These are phyloP conservation scores for Phytoseiulus persimilis DNA, from an alignment of 2,888 invertebrate genomes.

Conservation along the genomic window DNA sequence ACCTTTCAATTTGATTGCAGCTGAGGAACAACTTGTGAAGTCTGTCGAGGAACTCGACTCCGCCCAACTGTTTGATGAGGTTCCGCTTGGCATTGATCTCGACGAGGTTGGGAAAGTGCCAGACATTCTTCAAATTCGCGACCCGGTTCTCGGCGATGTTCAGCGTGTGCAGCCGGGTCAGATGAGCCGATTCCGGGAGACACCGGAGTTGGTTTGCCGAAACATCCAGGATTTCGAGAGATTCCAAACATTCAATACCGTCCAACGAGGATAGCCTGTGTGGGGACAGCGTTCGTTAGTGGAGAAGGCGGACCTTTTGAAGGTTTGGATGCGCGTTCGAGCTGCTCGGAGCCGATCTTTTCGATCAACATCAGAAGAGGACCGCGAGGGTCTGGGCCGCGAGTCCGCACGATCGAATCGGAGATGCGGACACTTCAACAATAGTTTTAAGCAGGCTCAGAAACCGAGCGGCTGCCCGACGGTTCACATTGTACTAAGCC, in stretches of 20 bases:
- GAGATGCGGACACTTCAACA: no score
- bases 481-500: not conserved
- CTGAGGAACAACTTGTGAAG: conserved; percentile 32
- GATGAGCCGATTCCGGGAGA: conserved; percentile 30
- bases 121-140: conserved; percentile 26
- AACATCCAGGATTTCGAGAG: conserved; percentile 21
- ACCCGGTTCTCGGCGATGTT: conserved; percentile 34
- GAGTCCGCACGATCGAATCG: no score
- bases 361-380: no score
- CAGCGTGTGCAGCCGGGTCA: conserved; percentile 32
- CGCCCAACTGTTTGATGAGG: conserved; percentile 33
- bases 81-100: conserved; percentile 32
- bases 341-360: no score
- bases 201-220: conserved; percentile 24
- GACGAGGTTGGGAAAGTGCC: conserved; percentile 30
- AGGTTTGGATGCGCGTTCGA: no score
- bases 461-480: not conserved
- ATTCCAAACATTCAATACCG: conserved; percentile 35
- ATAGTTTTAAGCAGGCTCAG: no score
- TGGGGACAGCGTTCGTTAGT: no score
- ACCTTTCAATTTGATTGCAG: conserved; percentile 35
- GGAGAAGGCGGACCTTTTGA: no score
- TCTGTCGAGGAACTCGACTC: conserved; percentile 38
- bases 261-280: conserved; percentile 14
- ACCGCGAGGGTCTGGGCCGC: no score